Base-by-base conservation (phyloP, 2,797 vertebrate genomes). In the Eulemur rubriventer region DNA sequence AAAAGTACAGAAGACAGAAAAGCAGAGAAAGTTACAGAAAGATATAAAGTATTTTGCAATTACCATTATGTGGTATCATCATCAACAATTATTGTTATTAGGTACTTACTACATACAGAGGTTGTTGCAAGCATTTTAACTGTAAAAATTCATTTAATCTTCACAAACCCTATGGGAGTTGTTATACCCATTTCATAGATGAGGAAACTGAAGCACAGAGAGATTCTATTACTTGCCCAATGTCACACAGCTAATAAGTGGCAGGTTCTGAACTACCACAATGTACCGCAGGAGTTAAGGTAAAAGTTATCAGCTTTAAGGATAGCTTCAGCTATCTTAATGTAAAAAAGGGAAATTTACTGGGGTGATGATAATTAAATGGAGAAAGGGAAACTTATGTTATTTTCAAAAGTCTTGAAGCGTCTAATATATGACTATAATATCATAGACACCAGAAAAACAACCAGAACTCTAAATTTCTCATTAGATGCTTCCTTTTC, bases 351-450 rank as follows among this genome's bases (percentile, higher is more conserved):
- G 48, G 35, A 94, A 78, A 80, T 46, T 43, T 91, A 69, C 28
- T 87, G 59, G 67, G 4, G 24, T 91, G 20, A 91, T 8, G 41
- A 88, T 91, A 46, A 46, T 72, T 76, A 95, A 95, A 52, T 70
- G 55, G 24, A 92, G 38, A 91, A 86, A 91, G 35, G 82, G 26
- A 85, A 89, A 72, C 18, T 46, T 86, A 93, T 48, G 78, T 92
- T 88, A 95, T 43, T 55, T 84, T 93, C 26, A 65, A 81, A 95
- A 83, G 57, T 75, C 18, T 73, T 89, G 7, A 90, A 65, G 30
- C 83, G 26, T 75, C 6, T 65, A 93, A 33, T 76, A 65, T 24
- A 26, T 75, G 35, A 73, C 67, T 78, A 61, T 41, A 7, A 46
- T 50, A 81, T 85, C 46, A 95, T 0, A 91, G 48, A 78, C 50